phyloP scores from a whole-genome alignment of 2,797 vertebrate genomes.

The Nothura maculosa region DNA sequence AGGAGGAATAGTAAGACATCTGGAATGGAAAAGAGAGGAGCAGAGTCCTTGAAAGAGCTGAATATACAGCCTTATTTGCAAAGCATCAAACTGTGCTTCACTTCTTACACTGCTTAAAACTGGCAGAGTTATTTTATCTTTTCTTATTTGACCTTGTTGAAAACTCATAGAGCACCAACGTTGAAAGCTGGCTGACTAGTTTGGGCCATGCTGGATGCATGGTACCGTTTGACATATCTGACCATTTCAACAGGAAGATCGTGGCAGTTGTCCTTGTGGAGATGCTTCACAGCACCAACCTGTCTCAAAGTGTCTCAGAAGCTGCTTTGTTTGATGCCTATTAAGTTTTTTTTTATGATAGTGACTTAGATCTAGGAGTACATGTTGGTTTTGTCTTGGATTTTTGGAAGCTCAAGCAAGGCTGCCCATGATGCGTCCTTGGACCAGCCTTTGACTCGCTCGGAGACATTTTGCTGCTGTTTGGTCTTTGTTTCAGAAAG shows the following conservation, averaged over 20 bases:
- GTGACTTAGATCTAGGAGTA: conserved; percentile 21
- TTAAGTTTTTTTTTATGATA: neutral
- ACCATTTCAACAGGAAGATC: neutral
- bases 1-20: neutral
- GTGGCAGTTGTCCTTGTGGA: neutral
- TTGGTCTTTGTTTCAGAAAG: conserved; percentile 23
- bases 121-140: neutral
- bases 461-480: conserved; percentile 19
- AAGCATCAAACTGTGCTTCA: neutral
- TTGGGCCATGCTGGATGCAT: neutral
- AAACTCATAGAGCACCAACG: neutral
- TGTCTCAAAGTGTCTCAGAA: conserved; percentile 24
- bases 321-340: conserved; percentile 34
- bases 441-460: neutral
- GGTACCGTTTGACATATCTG: neutral
- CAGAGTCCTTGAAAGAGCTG: neutral
- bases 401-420: neutral
- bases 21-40: neutral
- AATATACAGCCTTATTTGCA: neutral
- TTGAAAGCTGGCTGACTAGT: neutral
- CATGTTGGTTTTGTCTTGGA: conserved; percentile 7
- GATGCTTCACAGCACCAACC: conserved; percentile 27
- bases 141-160: neutral
- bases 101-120: neutral
- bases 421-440: neutral